Base-by-base conservation (phyloP, 2,888 invertebrate genomes). In the Luffia ferchaultella region DNA sequence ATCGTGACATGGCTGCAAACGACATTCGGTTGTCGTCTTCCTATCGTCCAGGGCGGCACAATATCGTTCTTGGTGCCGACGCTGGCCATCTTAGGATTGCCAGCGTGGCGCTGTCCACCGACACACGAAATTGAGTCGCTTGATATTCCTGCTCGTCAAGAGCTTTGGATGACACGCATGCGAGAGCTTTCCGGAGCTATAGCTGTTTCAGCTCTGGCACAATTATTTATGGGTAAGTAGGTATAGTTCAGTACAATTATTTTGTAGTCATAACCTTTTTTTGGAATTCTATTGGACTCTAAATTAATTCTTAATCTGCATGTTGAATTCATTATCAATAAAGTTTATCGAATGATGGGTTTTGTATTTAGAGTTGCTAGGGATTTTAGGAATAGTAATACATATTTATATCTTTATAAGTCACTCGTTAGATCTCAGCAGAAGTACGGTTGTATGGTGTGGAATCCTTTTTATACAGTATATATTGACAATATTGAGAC, bases 131-230 rank as follows among this genome's bases (percentile, higher is more conserved):
- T 92, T 18, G 67, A 71, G 0, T 74, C 82, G 42, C 86, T 92
- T 87, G 69, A 82, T 0, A 67, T 64, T 0, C 85, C 76, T 1
- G 84, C 87, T 53, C 80, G 88, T 16, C 80, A 87, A 1, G 85
- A 85, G 52, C 73, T 90, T 12, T 93, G 93, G 93, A 90, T 90
- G 65, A 71, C 80, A 19, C 78, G 93, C 54, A 93, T 93, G 91
- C 85, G 92, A 52, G 93, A 92, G 64, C 75, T 95, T 18, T 93
- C 93, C 0, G 95, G 95, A 0, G 93, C 93, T 1, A 93, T 95
- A 16, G 90, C 93, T 1, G 88, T 93, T 0, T 88, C 93, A 0
- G 91, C 93, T 0, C 58, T 92, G 44, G 88, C 93, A 50, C 93
- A 95, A 75, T 85, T 94, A 1, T 64, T 92, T 45, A 80, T 93